These are phyloP conservation scores for Hippocampus comes DNA, from an alignment of 2,113 vertebrate genomes.

Conservation along the genomic window DNA sequence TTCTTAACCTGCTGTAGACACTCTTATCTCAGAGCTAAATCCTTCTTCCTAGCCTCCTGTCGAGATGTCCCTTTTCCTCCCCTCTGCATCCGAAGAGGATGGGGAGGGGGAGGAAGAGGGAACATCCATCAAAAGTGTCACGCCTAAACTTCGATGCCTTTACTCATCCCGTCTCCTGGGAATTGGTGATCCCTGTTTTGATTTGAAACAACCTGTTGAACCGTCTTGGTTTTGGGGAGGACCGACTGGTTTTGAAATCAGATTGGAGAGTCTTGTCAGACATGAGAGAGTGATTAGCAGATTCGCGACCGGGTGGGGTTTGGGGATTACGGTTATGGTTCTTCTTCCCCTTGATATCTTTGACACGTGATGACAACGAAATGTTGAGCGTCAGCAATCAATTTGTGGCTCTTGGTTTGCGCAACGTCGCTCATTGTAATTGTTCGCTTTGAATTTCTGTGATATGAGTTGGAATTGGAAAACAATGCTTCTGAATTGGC, in stretches of 20 bases:
- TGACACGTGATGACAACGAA: not conserved
- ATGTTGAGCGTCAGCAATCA: not conserved
- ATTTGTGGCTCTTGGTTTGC: not conserved
- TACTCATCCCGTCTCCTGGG: slow-evolving; percentile 11
- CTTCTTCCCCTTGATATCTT: too few relatives aligned
- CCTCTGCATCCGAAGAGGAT: slow-evolving; percentile 23
- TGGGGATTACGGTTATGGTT: too few relatives aligned
- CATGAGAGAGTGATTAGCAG: not conserved
- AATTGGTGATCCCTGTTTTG: slow-evolving; percentile 29
- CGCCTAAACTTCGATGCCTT: slow-evolving; percentile 2
- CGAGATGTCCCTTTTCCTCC: slow-evolving; percentile 33
- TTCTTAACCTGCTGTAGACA: slow-evolving; percentile 60
- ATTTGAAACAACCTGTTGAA: not conserved
- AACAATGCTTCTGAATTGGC: too few relatives aligned
- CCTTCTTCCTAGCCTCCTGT: slow-evolving; percentile 39
- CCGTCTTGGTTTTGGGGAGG: not conserved
- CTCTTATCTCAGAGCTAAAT: slow-evolving; percentile 58
- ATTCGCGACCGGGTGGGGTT: not conserved
- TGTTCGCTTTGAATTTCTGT: not conserved
- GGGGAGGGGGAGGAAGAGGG: slow-evolving; percentile 17
- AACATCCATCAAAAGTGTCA: slow-evolving; percentile 37
- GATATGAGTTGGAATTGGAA: too few relatives aligned
- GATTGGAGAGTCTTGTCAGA: not conserved
- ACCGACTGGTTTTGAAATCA: not conserved
- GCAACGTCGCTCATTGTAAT: not conserved